A percentile compares a stretch with the other conserved stretches of the same genome.
These are phyloP conservation scores for Karalla daura DNA, from an alignment of 2,797 vertebrate genomes.

Conservation along the genomic window DNA sequence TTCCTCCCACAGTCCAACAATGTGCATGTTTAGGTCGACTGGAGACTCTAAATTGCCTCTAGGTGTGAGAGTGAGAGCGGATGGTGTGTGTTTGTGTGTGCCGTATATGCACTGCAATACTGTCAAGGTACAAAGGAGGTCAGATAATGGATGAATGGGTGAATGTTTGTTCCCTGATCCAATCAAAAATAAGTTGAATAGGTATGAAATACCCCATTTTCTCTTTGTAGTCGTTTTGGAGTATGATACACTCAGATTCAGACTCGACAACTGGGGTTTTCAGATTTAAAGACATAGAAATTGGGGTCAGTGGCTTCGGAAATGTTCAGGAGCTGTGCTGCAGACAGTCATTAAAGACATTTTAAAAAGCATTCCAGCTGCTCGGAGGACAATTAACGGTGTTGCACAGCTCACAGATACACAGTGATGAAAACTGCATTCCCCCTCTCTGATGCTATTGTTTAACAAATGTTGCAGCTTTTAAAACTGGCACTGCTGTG, in stretches of 20 bases:
- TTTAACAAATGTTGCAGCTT: slow-evolving; percentile 52
- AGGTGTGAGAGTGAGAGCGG: no score
- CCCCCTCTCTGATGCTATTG: slow-evolving; percentile 51
- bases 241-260: neutral
- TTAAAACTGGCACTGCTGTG: slow-evolving; percentile 55
- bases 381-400: slow-evolving; percentile 48
- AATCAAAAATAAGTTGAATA: neutral
- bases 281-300: slow-evolving; percentile 2
- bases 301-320: slow-evolving; percentile 2
- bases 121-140: no score
- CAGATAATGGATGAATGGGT: no score
- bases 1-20: no score
- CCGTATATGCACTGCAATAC: no score
- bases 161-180: no score
- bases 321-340: slow-evolving; percentile 11
- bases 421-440: slow-evolving; percentile 45
- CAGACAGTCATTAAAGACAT: slow-evolving; percentile 30
- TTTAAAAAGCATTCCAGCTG: slow-evolving; percentile 40
- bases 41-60: no score
- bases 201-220: neutral
- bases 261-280: slow-evolving; percentile 2
- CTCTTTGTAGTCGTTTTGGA: neutral
- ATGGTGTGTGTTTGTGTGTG: no score
- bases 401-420: slow-evolving; percentile 46
- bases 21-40: no score